These are phyloP conservation scores for Pteruthius melanotis DNA, from an alignment of 2,113 vertebrate genomes.

Conservation along the genomic window DNA sequence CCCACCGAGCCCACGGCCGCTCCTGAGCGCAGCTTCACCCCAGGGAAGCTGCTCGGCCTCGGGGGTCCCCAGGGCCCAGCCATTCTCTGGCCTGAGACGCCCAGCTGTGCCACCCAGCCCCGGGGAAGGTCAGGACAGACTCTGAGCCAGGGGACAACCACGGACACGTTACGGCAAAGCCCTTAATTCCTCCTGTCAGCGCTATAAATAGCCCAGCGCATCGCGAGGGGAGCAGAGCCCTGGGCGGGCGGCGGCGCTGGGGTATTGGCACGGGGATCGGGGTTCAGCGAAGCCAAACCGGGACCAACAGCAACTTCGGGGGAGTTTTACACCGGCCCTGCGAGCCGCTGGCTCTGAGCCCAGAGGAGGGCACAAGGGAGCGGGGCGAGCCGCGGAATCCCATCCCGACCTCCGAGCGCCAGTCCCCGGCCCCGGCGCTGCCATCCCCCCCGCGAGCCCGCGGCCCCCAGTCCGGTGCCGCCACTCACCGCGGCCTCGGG, in stretches of 20 bases:
- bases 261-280: background rate
- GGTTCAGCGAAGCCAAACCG: background rate
- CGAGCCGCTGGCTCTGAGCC: background rate
- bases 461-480: background rate
- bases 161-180: background rate
- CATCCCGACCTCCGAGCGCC: background rate
- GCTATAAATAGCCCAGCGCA: background rate
- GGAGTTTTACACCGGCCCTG: background rate
- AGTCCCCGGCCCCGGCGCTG: no score
- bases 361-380: background rate
- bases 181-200: background rate
- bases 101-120: background rate
- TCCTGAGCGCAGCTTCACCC: rapidly evolving
- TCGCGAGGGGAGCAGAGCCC: background rate
- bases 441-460: background rate
- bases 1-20: rapidly evolving
- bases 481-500: background rate
- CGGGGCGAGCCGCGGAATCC: background rate
- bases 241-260: background rate
- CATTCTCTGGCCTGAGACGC: rapidly evolving
- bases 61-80: background rate
- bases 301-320: background rate
- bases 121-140: background rate
- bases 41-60: rapidly evolving
- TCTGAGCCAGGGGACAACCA: background rate